These are phyloP conservation scores for Chaenocephalus aceratus DNA, from an alignment of 2,113 vertebrate species.

Conservation along the genomic window DNA sequence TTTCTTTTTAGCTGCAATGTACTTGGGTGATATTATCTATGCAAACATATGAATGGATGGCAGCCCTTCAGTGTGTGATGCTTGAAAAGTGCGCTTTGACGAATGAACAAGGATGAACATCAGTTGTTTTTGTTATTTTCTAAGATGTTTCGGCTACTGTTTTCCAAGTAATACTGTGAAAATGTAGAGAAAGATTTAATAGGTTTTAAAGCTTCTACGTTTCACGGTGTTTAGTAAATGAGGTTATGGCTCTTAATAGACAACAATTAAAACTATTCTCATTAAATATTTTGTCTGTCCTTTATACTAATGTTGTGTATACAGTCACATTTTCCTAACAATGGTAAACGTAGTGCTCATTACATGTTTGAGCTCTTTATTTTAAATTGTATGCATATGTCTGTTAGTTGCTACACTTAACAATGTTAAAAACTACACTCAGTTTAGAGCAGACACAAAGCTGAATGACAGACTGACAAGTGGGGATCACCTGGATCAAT, in stretches of 20 bases:
- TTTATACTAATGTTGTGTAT: background rate
- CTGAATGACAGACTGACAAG: background rate
- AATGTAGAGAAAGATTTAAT: constrained; percentile 28
- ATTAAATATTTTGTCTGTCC: background rate
- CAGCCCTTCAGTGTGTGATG: constrained; percentile 20
- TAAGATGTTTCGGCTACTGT: constrained; percentile 38
- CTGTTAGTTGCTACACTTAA: too few species aligned
- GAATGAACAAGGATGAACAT: constrained; percentile 25
- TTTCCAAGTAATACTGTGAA: constrained; percentile 58
- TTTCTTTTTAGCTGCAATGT: constrained; percentile 6
- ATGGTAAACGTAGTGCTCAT: too few species aligned
- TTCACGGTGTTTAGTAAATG: constrained; percentile 46
- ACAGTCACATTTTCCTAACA: background rate
- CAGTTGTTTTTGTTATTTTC: background rate
- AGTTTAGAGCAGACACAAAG: too few species aligned
- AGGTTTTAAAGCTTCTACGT: constrained; percentile 51
- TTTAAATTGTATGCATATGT: too few species aligned
- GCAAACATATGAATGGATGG: constrained; percentile 42
- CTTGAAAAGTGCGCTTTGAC: constrained; percentile 16
- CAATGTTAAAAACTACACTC: background rate
- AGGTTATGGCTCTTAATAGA: constrained; percentile 44
- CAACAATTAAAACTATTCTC: constrained; percentile 54
- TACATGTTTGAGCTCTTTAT: too few species aligned
- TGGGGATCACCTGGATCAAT: too few species aligned
- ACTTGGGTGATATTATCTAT: constrained; percentile 32